These are phyloP conservation scores for Pristionchus mayeri DNA, from an alignment of 2,888 invertebrate genomes.

Conservation along the genomic window DNA sequence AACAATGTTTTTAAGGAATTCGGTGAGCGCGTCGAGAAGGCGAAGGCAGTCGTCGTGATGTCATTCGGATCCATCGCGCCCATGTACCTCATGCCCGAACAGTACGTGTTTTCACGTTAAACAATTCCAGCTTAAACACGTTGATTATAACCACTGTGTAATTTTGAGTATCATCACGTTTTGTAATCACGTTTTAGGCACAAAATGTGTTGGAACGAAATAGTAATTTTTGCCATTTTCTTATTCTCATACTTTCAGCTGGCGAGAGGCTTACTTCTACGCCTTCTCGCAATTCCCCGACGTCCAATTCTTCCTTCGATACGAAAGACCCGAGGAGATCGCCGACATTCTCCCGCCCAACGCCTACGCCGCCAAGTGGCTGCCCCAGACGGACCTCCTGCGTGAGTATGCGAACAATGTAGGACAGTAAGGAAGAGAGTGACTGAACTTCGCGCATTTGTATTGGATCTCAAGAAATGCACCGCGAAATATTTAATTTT, in stretches of 20 bases:
- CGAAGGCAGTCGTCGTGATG: conserved; percentile 63
- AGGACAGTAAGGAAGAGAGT: too few relatives aligned
- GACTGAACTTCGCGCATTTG: too few relatives aligned
- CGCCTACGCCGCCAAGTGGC: conserved; percentile 65
- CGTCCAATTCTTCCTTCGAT: conserved; percentile 63
- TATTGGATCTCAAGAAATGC: too few relatives aligned
- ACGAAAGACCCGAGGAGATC: conserved; percentile 30
- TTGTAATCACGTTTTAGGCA: too few relatives aligned
- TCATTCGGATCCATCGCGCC: conserved; percentile 65
- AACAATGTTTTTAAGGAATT: conserved; percentile 54
- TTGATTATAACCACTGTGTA: too few relatives aligned
- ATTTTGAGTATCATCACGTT: too few relatives aligned
- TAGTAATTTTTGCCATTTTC: too few relatives aligned
- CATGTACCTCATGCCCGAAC: conserved; percentile 40
- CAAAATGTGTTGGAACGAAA: too few relatives aligned
- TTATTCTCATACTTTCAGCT: neutral
- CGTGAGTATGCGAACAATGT: conserved; percentile 32
- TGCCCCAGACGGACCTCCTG: conserved; percentile 67
- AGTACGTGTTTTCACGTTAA: neutral
- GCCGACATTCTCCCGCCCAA: conserved; percentile 53
- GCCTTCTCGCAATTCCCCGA: conserved; percentile 58
- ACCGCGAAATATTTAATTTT: too few relatives aligned
- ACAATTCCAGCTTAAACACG: too few relatives aligned
- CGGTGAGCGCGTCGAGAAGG: conserved; percentile 54
- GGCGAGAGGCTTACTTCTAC: conserved; percentile 56